phyloP scores from a whole-genome alignment of 2,797 vertebrate species.

The Xenentodon cancila region DNA sequence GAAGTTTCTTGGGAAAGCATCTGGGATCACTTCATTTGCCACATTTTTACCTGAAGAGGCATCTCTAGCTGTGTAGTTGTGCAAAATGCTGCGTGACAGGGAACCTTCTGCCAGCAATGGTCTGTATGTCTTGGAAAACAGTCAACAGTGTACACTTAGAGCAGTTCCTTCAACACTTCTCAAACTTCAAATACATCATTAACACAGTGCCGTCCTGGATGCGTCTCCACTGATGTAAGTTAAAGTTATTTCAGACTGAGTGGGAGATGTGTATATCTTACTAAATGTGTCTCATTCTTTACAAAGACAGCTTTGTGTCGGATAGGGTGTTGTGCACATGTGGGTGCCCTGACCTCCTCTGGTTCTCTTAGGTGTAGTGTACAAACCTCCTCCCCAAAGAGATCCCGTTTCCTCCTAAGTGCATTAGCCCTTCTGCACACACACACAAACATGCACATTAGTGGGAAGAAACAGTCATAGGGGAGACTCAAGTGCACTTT shows the following conservation, averaged over 20 bases:
- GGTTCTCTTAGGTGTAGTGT: constrained; percentile 91
- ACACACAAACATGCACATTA: constrained; percentile 80
- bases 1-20: neutral
- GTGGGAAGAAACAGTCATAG: constrained; percentile 74
- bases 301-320: constrained; percentile 85
- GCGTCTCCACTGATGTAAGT: constrained; percentile 43
- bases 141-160: constrained; percentile 39
- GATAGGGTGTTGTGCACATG: constrained; percentile 77
- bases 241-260: constrained; percentile 63
- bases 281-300: constrained; percentile 58
- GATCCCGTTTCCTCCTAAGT: constrained; percentile 97
- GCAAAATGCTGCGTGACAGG: constrained; percentile 78
- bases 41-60: constrained; percentile 78
- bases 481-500: constrained; percentile 82
- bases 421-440: constrained; percentile 91
- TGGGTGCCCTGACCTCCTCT: constrained; percentile 79
- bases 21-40: neutral
- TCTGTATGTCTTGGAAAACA: constrained; percentile 76
- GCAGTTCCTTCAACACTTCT: constrained; percentile 11
- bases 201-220: constrained; percentile 28
- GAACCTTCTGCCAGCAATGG: constrained; percentile 78
- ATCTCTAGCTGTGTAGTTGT: constrained; percentile 85
- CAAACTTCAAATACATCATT: constrained; percentile 29
- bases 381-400: constrained; percentile 97
- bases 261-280: constrained; percentile 61